A percentile compares a stretch with the other conserved stretches of the same genome.
Conservation (phyloP, 2,797 vertebrate species). For the Corythornis leucogaster region DNA sequence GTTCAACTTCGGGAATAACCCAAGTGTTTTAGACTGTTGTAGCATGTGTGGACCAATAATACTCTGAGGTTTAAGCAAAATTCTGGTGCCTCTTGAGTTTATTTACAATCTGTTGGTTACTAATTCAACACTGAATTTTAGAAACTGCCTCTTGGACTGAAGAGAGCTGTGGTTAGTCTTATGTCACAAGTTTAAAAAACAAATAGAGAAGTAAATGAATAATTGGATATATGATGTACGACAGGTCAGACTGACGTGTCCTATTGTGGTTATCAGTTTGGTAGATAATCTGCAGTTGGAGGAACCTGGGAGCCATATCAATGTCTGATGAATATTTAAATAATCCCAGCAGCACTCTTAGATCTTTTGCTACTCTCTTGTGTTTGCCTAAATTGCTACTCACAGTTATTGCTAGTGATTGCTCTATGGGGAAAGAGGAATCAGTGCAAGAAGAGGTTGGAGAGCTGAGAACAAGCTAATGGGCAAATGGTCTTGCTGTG, state of each 20-base stretch:
- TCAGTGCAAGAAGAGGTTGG: neutral
- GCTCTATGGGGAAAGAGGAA: neutral
- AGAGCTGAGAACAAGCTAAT: neutral
- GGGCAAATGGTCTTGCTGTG: neutral
- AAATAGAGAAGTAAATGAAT: fast-evolving
- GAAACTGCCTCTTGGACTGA: neutral
- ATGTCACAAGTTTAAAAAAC: neutral
- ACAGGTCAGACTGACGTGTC: neutral
- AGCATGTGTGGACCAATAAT: neutral
- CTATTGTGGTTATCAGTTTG: neutral
- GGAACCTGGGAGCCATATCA: neutral
- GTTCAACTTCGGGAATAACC: neutral
- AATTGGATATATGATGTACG: neutral
- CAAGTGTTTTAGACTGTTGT: neutral
- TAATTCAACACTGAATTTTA: neutral
- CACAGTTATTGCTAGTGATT: neutral
- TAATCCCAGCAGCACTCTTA: neutral
- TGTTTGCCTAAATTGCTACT: neutral
- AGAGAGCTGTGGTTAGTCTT: neutral
- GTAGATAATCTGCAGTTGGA: neutral
- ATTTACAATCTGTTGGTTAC: neutral
- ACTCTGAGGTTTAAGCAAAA: neutral
- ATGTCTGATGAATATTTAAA: neutral
- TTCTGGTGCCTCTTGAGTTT: neutral
- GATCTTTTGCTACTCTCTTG: neutral